phyloP scores from a whole-genome alignment of 2,888 invertebrate genomes.

The Erebia epiphron region DNA sequence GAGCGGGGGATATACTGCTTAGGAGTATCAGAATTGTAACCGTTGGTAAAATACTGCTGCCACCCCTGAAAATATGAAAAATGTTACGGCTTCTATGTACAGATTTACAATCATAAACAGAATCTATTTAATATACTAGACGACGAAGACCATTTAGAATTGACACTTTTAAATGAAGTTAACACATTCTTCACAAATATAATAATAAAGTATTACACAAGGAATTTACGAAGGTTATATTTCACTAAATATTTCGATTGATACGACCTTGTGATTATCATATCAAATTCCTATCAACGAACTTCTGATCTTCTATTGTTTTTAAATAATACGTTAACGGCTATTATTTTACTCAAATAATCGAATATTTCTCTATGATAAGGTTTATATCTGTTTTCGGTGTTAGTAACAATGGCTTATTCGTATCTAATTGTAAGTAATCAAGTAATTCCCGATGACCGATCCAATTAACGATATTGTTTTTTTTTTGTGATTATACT shows the following conservation, averaged over 20 bases:
- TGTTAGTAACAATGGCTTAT: background rate
- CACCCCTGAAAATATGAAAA: slow-evolving; percentile 54
- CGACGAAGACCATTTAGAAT: too few relatives aligned
- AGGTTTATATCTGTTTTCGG: background rate
- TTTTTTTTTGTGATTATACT: too few relatives aligned
- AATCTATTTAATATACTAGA: too few relatives aligned
- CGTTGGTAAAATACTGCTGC: slow-evolving; percentile 49
- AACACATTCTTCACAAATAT: too few relatives aligned
- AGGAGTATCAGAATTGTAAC: slow-evolving; percentile 50
- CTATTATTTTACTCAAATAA: background rate
- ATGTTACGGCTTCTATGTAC: background rate
- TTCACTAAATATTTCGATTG: background rate
- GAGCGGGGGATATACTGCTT: slow-evolving; percentile 53
- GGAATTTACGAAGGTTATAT: too few relatives aligned
- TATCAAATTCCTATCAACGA: background rate
- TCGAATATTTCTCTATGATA: background rate
- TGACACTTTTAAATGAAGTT: too few relatives aligned
- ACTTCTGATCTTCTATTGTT: background rate
- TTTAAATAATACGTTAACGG: slow-evolving; percentile 1
- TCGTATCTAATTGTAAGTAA: background rate
- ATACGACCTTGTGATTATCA: background rate
- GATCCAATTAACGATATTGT: background rate
- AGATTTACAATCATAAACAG: too few relatives aligned
- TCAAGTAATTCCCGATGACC: background rate
- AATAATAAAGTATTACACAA: too few relatives aligned